Conservation (phyloP, 2,888 invertebrate species). For the Empis livida region DNA sequence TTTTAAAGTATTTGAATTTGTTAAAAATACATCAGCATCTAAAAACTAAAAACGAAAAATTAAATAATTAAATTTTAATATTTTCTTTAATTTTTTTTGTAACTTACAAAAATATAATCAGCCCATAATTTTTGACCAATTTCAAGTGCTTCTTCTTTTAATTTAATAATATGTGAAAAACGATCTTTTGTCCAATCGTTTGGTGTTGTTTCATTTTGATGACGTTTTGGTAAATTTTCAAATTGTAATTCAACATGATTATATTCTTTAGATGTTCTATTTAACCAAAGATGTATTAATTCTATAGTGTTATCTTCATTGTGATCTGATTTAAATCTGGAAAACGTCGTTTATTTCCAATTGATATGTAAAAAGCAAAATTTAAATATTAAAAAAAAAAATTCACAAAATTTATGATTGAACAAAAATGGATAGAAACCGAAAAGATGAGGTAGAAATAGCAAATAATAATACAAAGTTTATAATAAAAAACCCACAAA, state of each 20-base stretch:
- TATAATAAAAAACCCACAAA: too few relatives aligned
- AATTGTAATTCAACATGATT: conserved; percentile 46
- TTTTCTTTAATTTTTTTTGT: neutral
- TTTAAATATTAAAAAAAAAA: too few relatives aligned
- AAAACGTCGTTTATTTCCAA: too few relatives aligned
- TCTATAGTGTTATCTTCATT: conserved; percentile 66
- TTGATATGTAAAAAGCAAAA: too few relatives aligned
- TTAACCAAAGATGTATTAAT: conserved; percentile 61
- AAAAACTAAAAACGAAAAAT: conserved; percentile 45
- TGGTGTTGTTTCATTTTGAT: conserved; percentile 47
- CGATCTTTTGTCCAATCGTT: conserved; percentile 65
- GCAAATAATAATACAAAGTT: too few relatives aligned
- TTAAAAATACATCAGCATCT: conserved; percentile 74
- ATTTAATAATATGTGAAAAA: conserved; percentile 62
- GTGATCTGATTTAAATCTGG: conserved; percentile 77
- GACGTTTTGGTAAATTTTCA: conserved; percentile 26
- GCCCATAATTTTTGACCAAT: conserved; percentile 70
- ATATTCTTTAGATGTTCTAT: conserved; percentile 48
- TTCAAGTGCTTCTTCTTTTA: conserved; percentile 63
- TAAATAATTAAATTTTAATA: neutral
- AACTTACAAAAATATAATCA: conserved; percentile 73
- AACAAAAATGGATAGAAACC: too few relatives aligned
- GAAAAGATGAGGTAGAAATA: too few relatives aligned
- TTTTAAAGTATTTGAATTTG: conserved; percentile 49
- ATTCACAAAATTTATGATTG: too few relatives aligned